Percentiles rank a stretch among this genome's conserved stretches.
Conservation (phyloP, 2,888 invertebrate genomes). For the Caenorhabditis afra region DNA sequence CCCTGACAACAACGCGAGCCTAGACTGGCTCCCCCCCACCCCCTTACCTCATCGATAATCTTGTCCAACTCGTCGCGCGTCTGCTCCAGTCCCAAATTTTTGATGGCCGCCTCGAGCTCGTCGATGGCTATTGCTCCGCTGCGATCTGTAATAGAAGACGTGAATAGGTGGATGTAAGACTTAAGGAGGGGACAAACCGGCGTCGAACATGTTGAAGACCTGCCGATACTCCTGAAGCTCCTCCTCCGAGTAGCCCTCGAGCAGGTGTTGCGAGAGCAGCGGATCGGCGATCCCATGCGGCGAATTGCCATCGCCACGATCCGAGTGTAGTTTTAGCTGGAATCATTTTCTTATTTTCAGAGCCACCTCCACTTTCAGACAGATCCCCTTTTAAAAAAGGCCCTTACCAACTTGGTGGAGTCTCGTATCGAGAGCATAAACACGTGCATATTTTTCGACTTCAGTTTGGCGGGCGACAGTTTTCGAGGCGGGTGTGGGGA, state of each 20-base stretch:
- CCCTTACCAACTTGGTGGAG: slow-evolving; percentile 46
- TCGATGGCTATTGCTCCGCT: slow-evolving; percentile 72
- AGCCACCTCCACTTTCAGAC: too few relatives aligned
- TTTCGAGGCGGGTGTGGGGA: slow-evolving; percentile 7
- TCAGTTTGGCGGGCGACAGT: slow-evolving; percentile 49
- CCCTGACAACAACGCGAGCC: neutral
- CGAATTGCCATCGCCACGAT: slow-evolving; percentile 65
- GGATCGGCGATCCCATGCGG: slow-evolving; percentile 58
- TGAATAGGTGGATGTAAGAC: too few relatives aligned
- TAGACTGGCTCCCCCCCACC: too few relatives aligned
- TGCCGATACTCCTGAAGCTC: slow-evolving; percentile 79
- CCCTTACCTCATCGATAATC: slow-evolving; percentile 76
- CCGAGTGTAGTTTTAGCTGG: slow-evolving; percentile 73
- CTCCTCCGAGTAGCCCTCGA: slow-evolving; percentile 75
- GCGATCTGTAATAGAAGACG: too few relatives aligned
- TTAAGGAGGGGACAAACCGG: slow-evolving; percentile 65
- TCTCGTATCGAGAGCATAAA: slow-evolving; percentile 55
- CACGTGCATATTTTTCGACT: slow-evolving; percentile 55
- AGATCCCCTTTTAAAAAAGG: too few relatives aligned
- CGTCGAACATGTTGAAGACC: slow-evolving; percentile 80
- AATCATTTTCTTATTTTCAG: too few relatives aligned
- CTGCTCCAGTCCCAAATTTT: slow-evolving; percentile 77
- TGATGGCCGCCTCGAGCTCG: slow-evolving; percentile 77
- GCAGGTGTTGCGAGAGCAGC: slow-evolving; percentile 57
- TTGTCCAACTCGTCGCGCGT: slow-evolving; percentile 76